Conservation (phyloP, 2,113 vertebrate genomes). For the Alaudala cheleensis region DNA sequence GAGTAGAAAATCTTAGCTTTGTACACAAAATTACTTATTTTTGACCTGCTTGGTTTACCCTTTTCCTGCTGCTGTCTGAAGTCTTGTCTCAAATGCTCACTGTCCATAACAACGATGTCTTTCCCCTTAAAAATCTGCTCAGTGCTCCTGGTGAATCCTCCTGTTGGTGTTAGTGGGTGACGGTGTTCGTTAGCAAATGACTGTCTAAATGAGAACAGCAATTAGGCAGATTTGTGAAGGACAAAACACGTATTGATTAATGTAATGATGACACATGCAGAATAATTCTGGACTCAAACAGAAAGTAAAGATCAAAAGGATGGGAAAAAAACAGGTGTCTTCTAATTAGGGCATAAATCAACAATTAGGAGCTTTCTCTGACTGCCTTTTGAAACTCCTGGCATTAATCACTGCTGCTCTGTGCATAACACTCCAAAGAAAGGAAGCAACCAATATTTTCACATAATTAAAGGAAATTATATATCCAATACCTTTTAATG, state of each 20-base stretch:
- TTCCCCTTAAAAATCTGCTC: background rate
- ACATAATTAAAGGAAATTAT: slow-evolving; percentile 68
- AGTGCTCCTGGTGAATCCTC: slow-evolving; percentile 35
- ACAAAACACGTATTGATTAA: slow-evolving; percentile 68
- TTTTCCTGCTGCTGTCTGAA: background rate
- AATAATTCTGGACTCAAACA: slow-evolving; percentile 32
- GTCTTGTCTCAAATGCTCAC: background rate
- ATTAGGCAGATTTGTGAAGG: slow-evolving; percentile 65
- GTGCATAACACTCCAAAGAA: background rate
- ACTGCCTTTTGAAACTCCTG: background rate
- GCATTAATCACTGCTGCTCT: background rate
- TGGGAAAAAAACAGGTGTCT: background rate
- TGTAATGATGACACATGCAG: slow-evolving; percentile 38
- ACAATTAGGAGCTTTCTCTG: background rate
- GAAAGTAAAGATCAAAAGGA: slow-evolving; percentile 46
- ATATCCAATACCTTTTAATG: slow-evolving; percentile 64
- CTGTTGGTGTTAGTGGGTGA: background rate
- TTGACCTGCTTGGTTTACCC: accelerated
- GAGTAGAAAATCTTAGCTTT: background rate
- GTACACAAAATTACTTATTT: background rate
- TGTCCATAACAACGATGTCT: background rate
- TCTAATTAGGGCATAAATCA: background rate
- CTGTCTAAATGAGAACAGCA: slow-evolving; percentile 67
- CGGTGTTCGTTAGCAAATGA: slow-evolving; percentile 58
- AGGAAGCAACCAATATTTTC: slow-evolving; percentile 59